phyloP scores from a whole-genome alignment of 2,888 invertebrate genomes.

The Lutraria lutraria region DNA sequence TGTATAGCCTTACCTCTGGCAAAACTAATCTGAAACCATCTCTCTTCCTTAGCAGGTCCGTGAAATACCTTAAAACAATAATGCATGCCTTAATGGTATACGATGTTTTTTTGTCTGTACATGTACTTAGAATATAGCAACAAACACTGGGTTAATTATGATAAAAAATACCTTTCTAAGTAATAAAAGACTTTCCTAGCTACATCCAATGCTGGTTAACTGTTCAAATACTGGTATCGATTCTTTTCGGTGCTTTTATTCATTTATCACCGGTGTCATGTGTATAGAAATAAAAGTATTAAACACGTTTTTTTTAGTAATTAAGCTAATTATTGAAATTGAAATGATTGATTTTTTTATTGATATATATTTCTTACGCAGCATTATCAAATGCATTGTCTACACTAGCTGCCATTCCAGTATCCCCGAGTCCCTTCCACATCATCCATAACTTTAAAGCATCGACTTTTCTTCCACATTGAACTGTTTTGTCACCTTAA shows the following conservation, averaged over 20 bases:
- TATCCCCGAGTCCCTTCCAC: conserved; percentile 82
- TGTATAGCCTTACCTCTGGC: conserved; percentile 69
- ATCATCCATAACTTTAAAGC: conserved; percentile 82
- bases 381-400: conserved; percentile 78
- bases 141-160: too few relatives aligned
- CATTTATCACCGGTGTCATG: too few relatives aligned
- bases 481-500: conserved; percentile 83
- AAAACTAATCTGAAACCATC: conserved; percentile 74
- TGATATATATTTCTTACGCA: conserved; percentile 67
- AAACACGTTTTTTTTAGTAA: too few relatives aligned
- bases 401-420: conserved; percentile 73
- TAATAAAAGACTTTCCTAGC: too few relatives aligned
- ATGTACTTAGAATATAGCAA: too few relatives aligned
- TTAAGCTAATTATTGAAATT: too few relatives aligned
- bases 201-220: too few relatives aligned
- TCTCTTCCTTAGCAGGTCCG: conserved; percentile 67
- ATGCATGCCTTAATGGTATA: neutral
- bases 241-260: too few relatives aligned
- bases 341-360: too few relatives aligned
- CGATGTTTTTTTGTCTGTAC: neutral
- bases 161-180: too few relatives aligned
- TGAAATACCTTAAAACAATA: conserved; percentile 69
- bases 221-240: too few relatives aligned
- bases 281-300: too few relatives aligned
- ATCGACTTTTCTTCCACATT: conserved; percentile 84